Evolutionary conservation across 1,140 invertebrate genomes (phyloP).

Genomic region (Solen grandis): DNA sequence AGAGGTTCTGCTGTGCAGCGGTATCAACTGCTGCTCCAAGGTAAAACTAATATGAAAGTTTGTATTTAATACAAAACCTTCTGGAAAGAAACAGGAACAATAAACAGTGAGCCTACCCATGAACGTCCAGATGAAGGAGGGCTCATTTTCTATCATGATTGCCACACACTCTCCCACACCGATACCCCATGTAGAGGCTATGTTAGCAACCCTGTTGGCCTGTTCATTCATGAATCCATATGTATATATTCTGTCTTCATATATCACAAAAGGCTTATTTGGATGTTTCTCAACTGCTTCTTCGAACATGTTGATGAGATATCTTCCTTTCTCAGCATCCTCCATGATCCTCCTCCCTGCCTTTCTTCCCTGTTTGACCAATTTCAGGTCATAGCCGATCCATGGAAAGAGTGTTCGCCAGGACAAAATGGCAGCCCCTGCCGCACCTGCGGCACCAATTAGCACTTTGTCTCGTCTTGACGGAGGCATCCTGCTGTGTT

Average conservation of each 20-base stretch:
- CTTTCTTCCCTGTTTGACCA: conserved; percentile 48
- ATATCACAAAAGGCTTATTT: conserved; percentile 67
- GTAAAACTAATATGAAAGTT: too few species aligned
- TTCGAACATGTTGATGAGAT: conserved; percentile 72
- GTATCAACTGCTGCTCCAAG: too few species aligned
- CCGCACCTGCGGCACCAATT: conserved; percentile 40
- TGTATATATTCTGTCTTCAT: conserved; percentile 67
- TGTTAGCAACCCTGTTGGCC: conserved; percentile 71
- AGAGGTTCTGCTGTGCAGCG: too few species aligned
- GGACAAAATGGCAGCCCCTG: conserved; percentile 42
- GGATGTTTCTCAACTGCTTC: conserved; percentile 55
- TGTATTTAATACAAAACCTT: too few species aligned
- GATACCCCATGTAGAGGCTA: conserved; percentile 59
- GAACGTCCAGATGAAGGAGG: conserved; percentile 75
- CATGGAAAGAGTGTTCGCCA: conserved; percentile 63
- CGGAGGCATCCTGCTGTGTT: conserved; percentile 22
- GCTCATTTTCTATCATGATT: conserved; percentile 71
- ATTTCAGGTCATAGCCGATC: conserved; percentile 60
- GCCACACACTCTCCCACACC: conserved; percentile 67
- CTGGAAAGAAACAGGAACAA: too few species aligned
- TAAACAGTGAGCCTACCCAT: conserved; percentile 76
- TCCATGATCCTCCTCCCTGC: not conserved
- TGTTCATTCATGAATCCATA: conserved; percentile 70
- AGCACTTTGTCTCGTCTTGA: conserved; percentile 43
- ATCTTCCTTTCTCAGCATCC: conserved; percentile 38